These are phyloP conservation scores for Marisa cornuarietis DNA, from an alignment of 1,140 invertebrate genomes.

Conservation along the genomic window DNA sequence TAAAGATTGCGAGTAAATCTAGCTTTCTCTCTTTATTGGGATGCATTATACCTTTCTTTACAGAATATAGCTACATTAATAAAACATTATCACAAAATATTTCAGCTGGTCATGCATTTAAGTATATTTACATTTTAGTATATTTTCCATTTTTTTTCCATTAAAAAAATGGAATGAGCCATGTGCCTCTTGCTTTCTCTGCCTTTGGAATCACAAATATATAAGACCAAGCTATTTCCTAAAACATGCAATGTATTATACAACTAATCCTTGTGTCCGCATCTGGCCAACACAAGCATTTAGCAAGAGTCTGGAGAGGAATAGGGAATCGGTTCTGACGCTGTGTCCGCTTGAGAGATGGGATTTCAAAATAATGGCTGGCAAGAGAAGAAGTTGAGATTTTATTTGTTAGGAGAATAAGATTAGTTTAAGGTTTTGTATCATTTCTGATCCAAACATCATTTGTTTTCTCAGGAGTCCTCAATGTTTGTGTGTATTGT, in stretches of 20 bases:
- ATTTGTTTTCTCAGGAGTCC: constrained; percentile 47
- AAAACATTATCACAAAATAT: no score
- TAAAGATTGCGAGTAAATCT: no score
- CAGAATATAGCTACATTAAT: no score
- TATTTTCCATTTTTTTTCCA: no score
- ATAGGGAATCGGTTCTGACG: not conserved
- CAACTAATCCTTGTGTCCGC: no score
- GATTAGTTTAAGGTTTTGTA: not conserved
- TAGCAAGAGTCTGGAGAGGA: not conserved
- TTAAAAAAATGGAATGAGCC: no score
- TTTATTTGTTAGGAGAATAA: not conserved
- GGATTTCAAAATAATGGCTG: not conserved
- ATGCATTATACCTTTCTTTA: no score
- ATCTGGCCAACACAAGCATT: not conserved
- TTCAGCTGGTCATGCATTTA: no score
- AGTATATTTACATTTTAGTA: no score
- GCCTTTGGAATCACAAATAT: not conserved
- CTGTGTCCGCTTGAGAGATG: not conserved
- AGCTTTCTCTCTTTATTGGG: no score
- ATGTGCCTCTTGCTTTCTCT: no score
- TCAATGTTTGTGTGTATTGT: constrained; percentile 60
- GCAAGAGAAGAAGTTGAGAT: not conserved
- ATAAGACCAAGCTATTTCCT: not conserved
- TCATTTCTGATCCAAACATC: not conserved
- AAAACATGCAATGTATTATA: not conserved